phyloP scores from a whole-genome alignment of 1,140 invertebrate genomes.

The Drosophila guanche region DNA sequence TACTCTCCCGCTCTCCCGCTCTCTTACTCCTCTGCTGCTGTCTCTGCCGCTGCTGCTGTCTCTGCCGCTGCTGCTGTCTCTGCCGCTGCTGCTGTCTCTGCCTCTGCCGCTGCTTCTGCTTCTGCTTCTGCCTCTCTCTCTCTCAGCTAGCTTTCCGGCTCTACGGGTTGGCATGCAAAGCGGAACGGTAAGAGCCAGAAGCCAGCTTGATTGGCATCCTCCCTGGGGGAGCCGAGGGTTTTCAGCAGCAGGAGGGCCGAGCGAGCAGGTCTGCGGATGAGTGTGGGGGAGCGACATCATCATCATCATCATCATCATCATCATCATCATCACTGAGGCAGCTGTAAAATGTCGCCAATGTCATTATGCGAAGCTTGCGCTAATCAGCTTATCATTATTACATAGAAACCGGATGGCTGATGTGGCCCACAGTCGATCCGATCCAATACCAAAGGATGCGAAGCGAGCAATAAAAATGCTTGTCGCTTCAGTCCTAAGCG shows the following conservation, averaged over 20 bases:
- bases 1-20: background rate
- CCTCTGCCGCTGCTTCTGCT: background rate
- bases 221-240: constrained; percentile 30
- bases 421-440: no score
- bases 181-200: constrained; percentile 1
- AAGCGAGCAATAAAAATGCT: constrained; percentile 54
- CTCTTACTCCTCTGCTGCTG: no score
- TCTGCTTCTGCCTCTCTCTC: background rate
- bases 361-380: constrained; percentile 64
- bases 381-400: constrained; percentile 81
- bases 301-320: no score
- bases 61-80: background rate
- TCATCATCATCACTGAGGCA: background rate
- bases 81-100: no score
- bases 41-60: no score
- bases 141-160: background rate
- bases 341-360: constrained; percentile 70
- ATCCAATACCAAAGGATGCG: no score
- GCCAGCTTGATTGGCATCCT: constrained; percentile 52
- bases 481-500: constrained; percentile 57
- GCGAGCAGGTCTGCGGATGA: constrained; percentile 6
- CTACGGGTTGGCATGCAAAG: constrained; percentile 17
- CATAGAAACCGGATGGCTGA: constrained; percentile 23
- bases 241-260: constrained; percentile 1
- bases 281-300: background rate